Conservation (phyloP, 1,140 invertebrate genomes). For the Diabrotica virgifera region DNA sequence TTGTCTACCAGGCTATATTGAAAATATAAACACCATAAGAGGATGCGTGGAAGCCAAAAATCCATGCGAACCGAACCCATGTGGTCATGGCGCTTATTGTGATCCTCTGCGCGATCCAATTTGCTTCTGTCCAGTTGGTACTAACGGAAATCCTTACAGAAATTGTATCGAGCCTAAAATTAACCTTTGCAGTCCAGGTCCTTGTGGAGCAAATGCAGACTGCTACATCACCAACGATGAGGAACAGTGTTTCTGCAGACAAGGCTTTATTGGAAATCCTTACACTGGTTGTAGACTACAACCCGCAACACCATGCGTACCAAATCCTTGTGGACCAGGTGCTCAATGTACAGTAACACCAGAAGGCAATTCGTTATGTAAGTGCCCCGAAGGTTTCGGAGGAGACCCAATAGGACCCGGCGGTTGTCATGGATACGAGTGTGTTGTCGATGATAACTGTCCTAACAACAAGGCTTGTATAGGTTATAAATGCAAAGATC, state of each 20-base stretch:
- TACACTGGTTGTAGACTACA: conserved; percentile 61
- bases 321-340: conserved; percentile 76
- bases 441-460: conserved; percentile 74
- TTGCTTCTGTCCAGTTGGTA: conserved; percentile 75
- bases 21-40: conserved; percentile 82
- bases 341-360: conserved; percentile 66
- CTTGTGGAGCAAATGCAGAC: conserved; percentile 75
- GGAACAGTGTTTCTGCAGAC: conserved; percentile 73
- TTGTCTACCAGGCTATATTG: conserved; percentile 76
- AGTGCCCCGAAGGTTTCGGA: conserved; percentile 70
- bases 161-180: conserved; percentile 60
- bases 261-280: conserved; percentile 70
- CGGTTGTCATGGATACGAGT: conserved; percentile 73
- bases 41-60: conserved; percentile 75
- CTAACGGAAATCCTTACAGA: conserved; percentile 75
- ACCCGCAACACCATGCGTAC: conserved; percentile 63
- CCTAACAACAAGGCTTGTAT: conserved; percentile 68
- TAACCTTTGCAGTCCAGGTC: conserved; percentile 70
- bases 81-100: conserved; percentile 74
- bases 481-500: conserved; percentile 71
- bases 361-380: conserved; percentile 67
- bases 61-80: conserved; percentile 78
- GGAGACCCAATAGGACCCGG: conserved; percentile 70
- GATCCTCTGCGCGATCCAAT: conserved; percentile 72
- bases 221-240: conserved; percentile 74